A percentile compares a stretch with the other conserved stretches of the same genome.
Conservation (phyloP, 2,888 invertebrate genomes). For the Ectropis crepuscularia region DNA sequence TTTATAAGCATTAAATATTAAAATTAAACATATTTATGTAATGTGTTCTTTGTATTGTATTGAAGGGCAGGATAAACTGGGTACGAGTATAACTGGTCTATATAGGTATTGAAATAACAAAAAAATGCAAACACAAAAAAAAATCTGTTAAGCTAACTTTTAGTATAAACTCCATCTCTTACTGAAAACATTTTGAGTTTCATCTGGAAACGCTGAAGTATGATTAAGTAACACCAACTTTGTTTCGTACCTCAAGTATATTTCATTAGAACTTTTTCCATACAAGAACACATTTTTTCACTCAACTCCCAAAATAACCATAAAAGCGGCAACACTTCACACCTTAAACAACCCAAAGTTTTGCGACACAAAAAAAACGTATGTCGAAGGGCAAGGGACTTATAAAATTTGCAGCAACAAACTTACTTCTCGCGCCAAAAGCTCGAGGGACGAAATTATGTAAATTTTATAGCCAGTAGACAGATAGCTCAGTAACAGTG, state of each 20-base stretch:
- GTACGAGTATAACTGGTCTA: too few species aligned
- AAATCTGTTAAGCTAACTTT: too few species aligned
- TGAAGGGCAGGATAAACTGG: too few species aligned
- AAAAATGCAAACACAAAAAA: too few species aligned
- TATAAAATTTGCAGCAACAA: slow-evolving; percentile 50
- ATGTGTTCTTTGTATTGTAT: too few species aligned
- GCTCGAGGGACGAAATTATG: slow-evolving; percentile 42
- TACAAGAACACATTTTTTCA: slow-evolving; percentile 11
- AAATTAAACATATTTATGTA: too few species aligned
- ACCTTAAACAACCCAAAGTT: slow-evolving; percentile 29
- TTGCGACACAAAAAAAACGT: slow-evolving; percentile 36
- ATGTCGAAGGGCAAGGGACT: slow-evolving; percentile 37
- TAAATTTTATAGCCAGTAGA: slow-evolving; percentile 48
- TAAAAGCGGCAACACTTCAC: slow-evolving; percentile 27
- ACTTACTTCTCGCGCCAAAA: slow-evolving; percentile 39
- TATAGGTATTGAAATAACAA: too few species aligned
- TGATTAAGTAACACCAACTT: neutral
- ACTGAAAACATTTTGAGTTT: too few species aligned
- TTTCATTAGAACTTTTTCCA: neutral
- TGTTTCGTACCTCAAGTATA: neutral
- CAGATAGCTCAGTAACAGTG: slow-evolving; percentile 31
- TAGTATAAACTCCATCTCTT: too few species aligned
- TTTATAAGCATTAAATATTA: too few species aligned
- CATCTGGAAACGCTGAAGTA: too few species aligned
- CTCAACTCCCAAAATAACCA: slow-evolving; percentile 14